A percentile compares a stretch with the other conserved stretches of the same genome.
Conservation (phyloP, 2,113 vertebrate genomes). For the Dasyprocta punctata region DNA sequence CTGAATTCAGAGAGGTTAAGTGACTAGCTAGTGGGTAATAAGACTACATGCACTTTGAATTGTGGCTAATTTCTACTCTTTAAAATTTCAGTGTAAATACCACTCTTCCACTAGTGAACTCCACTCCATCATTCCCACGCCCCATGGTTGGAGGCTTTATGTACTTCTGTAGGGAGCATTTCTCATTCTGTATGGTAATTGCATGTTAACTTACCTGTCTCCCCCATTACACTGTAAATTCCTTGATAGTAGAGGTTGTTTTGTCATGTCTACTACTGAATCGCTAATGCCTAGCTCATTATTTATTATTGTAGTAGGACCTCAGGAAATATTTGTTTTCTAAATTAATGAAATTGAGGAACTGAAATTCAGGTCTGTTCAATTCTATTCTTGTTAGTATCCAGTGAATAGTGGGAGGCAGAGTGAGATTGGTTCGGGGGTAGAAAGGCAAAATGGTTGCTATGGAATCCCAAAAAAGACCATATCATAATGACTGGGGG, state of each 20-base stretch:
- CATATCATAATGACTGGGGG: background rate
- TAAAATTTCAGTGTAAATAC: background rate
- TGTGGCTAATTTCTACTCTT: background rate
- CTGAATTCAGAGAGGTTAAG: background rate
- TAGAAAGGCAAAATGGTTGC: background rate
- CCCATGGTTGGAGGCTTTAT: background rate
- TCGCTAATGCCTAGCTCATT: background rate
- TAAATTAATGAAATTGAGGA: constrained; percentile 6
- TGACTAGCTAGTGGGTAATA: background rate
- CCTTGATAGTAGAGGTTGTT: background rate
- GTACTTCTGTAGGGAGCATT: background rate
- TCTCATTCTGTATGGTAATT: background rate
- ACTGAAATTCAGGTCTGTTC: background rate
- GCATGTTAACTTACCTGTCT: background rate
- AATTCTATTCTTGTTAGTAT: background rate
- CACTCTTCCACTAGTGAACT: background rate
- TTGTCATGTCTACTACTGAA: constrained; percentile 37
- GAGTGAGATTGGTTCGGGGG: background rate
- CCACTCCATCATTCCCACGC: background rate
- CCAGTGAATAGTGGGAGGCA: background rate
- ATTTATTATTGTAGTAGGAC: background rate
- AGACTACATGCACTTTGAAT: background rate
- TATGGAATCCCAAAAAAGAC: background rate
- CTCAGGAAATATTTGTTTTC: constrained; percentile 16
- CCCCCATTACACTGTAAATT: background rate